These are phyloP conservation scores for Gopherus flavomarginatus DNA, from an alignment of 2,113 vertebrate species.

Conservation along the genomic window DNA sequence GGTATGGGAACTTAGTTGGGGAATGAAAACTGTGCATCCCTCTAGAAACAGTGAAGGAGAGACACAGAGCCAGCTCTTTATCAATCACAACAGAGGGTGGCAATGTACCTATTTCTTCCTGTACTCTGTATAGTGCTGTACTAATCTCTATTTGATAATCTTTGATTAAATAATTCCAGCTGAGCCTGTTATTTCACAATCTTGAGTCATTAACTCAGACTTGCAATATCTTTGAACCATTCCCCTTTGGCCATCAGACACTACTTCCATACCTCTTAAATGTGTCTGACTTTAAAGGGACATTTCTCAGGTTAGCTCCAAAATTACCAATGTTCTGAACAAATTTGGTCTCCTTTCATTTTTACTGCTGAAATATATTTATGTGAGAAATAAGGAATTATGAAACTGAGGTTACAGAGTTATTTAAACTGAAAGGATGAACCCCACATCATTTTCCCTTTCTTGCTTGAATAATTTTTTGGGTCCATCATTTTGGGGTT, in stretches of 20 bases:
- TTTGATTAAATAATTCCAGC: too few relatives aligned
- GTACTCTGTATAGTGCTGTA: too few relatives aligned
- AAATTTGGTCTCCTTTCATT: neutral
- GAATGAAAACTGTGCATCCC: neutral
- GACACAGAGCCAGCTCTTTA: neutral
- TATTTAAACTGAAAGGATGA: rapidly evolving
- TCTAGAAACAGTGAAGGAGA: neutral
- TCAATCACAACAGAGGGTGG: neutral
- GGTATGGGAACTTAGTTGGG: too few relatives aligned
- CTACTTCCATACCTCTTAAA: neutral
- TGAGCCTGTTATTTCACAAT: too few relatives aligned
- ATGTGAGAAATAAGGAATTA: neutral
- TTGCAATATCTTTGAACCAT: neutral
- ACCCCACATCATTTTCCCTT: neutral
- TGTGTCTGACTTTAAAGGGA: rapidly evolving
- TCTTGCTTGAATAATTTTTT: neutral
- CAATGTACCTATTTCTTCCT: too few relatives aligned
- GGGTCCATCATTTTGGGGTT: neutral
- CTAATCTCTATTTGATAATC: too few relatives aligned
- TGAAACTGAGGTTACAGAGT: rapidly evolving
- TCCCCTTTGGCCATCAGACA: neutral
- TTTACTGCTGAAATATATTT: neutral
- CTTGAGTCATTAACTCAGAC: neutral
- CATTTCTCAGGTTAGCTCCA: neutral
- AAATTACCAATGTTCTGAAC: neutral